Evolutionary conservation across 1,140 invertebrate species (phyloP).

Genomic region (Medauroidea extradentata): DNA sequence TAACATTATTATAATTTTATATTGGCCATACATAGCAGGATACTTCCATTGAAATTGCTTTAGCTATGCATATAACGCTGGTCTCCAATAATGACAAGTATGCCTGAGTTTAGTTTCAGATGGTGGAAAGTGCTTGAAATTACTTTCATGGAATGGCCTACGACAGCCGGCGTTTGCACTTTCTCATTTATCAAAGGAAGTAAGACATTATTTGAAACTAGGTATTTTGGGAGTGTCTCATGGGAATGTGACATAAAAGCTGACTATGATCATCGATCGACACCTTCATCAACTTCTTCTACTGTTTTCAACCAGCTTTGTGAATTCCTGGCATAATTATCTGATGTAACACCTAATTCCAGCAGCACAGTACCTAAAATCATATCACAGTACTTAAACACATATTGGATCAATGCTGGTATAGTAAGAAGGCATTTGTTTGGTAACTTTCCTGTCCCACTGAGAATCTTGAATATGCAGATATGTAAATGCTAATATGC

Average conservation of each 20-base stretch:
- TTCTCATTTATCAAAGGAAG: neutral
- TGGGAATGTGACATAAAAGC: neutral
- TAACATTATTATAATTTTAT: slow-evolving; percentile 26
- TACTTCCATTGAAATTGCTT: slow-evolving; percentile 30
- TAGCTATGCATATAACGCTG: slow-evolving; percentile 24
- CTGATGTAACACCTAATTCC: neutral
- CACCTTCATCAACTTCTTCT: no score
- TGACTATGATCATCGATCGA: neutral
- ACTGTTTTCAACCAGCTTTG: no score
- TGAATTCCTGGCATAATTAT: neutral
- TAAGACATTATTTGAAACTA: neutral
- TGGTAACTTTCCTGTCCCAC: neutral
- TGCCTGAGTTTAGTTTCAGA: neutral
- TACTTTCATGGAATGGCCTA: slow-evolving; percentile 1
- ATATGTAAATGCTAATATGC: neutral
- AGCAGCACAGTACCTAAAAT: neutral
- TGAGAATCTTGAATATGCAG: neutral
- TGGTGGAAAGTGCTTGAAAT: no score
- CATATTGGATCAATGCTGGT: neutral
- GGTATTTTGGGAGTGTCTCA: no score
- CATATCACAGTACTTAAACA: neutral
- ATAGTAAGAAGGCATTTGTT: neutral
- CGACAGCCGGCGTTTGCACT: neutral
- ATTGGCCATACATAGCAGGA: slow-evolving; percentile 25
- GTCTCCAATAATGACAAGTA: slow-evolving; percentile 16